Evolutionary conservation across 2,113 vertebrate species (phyloP).

Genomic region (Diglossa brunneiventris): DNA sequence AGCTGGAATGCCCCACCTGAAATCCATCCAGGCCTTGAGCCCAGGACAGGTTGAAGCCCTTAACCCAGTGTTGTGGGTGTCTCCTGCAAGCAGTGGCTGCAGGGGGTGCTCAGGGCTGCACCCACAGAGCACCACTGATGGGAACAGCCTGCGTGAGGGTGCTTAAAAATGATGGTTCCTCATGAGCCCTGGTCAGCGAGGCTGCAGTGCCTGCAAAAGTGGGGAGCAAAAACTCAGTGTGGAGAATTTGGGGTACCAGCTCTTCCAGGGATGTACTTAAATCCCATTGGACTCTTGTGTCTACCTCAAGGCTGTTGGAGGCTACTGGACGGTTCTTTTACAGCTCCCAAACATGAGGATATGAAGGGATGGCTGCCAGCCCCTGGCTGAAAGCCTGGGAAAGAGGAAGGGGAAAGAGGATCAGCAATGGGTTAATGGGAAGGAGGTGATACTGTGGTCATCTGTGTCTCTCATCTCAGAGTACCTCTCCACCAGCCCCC

Average conservation of each 20-base stretch:
- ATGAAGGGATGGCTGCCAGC: rapidly evolving
- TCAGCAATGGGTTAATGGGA: neutral
- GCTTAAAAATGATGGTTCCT: neutral
- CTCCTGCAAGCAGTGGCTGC: rapidly evolving
- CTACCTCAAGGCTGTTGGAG: neutral
- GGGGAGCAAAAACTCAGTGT: neutral
- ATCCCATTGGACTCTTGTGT: rapidly evolving
- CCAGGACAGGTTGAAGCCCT: neutral
- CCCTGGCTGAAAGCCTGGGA: neutral
- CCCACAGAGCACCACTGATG: rapidly evolving
- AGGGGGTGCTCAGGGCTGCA: neutral
- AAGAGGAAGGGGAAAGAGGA: neutral
- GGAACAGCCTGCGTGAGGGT: rapidly evolving
- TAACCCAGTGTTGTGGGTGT: neutral
- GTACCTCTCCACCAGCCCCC: neutral
- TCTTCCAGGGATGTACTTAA: neutral
- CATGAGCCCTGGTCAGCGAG: rapidly evolving
- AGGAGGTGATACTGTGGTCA: neutral
- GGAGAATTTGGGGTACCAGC: neutral
- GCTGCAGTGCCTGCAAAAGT: rapidly evolving
- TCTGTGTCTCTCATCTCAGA: conserved; percentile 37
- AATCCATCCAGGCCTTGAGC: neutral
- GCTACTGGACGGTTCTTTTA: neutral
- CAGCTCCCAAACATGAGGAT: neutral
- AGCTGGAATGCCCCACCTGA: neutral